Conservation (phyloP, 2,113 vertebrate species). For the Corythornis vintsioides region DNA sequence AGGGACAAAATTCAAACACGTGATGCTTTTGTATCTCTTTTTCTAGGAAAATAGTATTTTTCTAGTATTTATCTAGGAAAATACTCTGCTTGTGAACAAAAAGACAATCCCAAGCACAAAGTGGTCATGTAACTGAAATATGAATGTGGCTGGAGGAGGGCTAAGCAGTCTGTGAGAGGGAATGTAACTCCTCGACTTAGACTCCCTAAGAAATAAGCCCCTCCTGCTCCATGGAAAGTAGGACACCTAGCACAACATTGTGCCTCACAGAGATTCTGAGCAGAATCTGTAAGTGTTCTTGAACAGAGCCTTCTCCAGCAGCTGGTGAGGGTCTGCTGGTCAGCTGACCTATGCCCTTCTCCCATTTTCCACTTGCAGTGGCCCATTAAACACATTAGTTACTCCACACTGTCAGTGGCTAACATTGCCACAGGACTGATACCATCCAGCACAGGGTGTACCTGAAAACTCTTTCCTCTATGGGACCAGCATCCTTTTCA, state of each 20-base stretch:
- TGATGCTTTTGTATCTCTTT: not conserved
- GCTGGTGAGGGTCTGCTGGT: not conserved
- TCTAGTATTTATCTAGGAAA: not conserved
- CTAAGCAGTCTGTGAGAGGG: not conserved
- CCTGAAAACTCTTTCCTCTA: not conserved
- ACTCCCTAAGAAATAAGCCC: not conserved
- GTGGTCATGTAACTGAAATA: not conserved
- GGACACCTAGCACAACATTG: not conserved
- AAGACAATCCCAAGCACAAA: not conserved
- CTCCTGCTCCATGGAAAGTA: not conserved
- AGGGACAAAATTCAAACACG: rapidly evolving
- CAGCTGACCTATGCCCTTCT: not conserved
- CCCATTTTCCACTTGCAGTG: not conserved
- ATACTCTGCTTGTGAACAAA: not conserved
- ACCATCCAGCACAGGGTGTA: not conserved
- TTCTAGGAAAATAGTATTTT: not conserved
- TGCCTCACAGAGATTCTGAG: not conserved
- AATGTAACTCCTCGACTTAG: not conserved
- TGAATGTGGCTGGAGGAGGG: not conserved
- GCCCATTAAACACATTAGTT: not conserved
- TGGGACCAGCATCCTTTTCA: not conserved
- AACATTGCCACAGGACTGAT: not conserved
- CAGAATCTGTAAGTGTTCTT: not conserved
- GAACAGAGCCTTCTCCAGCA: not conserved
- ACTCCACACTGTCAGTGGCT: not conserved